Percentiles rank a stretch among this genome's conserved stretches.
phyloP scores from a whole-genome alignment of 2,888 invertebrate species.

The Drosophila melanosoma region DNA sequence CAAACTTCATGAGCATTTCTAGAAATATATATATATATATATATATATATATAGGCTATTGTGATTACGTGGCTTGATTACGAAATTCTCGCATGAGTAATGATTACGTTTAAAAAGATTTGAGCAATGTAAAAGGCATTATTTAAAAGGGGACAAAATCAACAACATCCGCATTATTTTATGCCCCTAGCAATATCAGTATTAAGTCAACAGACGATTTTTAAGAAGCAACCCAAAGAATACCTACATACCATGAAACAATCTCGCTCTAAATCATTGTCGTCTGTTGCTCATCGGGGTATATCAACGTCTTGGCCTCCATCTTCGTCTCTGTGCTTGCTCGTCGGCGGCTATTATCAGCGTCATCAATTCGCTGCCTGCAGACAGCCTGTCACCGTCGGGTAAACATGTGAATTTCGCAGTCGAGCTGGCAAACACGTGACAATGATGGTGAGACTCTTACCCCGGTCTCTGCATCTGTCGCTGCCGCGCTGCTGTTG shows the following conservation, averaged over 20 bases:
- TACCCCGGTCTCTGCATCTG: constrained; percentile 26
- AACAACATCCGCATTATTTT: constrained; percentile 24
- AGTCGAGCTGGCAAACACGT: constrained; percentile 81
- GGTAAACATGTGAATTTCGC: constrained; percentile 81
- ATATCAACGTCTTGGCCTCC: constrained; percentile 45
- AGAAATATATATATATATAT: constrained; percentile 1
- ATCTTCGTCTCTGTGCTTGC: constrained; percentile 5
- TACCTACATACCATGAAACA: constrained; percentile 43
- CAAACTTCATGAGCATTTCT: constrained; percentile 36
- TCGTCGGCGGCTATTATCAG: constrained; percentile 64
- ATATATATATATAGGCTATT: constrained; percentile 32
- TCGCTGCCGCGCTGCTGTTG: constrained; percentile 17
- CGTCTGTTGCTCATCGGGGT: constrained; percentile 67
- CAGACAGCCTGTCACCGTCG: constrained; percentile 82
- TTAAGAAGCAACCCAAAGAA: constrained; percentile 25
- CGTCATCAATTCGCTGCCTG: constrained; percentile 79
- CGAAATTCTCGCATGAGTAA: constrained; percentile 35
- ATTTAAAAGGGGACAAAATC: constrained; percentile 2
- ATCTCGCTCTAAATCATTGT: constrained; percentile 71
- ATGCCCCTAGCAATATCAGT: constrained; percentile 50
- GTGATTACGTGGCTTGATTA: constrained; percentile 45
- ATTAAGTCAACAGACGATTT: constrained; percentile 42
- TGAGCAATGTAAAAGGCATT: constrained; percentile 2
- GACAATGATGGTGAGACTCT: constrained; percentile 59
- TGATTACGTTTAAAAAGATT: constrained; percentile 2